Evolutionary conservation across 2,797 vertebrate genomes (phyloP).

Genomic region (Epinephelus coioides): DNA sequence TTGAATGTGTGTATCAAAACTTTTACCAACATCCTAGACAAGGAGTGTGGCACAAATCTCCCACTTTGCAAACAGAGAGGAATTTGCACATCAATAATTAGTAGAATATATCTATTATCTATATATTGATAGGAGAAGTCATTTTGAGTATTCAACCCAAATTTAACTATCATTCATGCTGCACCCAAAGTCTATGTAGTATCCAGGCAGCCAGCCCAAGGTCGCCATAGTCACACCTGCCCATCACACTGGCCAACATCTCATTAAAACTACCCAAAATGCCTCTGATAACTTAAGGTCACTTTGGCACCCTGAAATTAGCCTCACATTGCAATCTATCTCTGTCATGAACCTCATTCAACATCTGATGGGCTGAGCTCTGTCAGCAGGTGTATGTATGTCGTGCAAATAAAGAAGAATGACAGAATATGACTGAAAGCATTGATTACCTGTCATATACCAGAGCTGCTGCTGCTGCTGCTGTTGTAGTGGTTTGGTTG

Average conservation of each 20-base stretch:
- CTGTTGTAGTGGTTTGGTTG: constrained; percentile 10
- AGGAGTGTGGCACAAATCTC: background rate
- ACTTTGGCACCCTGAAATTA: constrained; percentile 39
- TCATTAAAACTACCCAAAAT: constrained; percentile 67
- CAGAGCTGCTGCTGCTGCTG: constrained; percentile 27
- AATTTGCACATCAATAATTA: constrained; percentile 10
- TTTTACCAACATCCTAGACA: background rate
- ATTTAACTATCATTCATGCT: constrained; percentile 35
- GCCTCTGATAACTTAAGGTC: constrained; percentile 52
- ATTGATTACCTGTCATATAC: constrained; percentile 69
- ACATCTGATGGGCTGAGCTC: constrained; percentile 31
- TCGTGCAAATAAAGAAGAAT: constrained; percentile 43
- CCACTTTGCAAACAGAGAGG: constrained; percentile 12
- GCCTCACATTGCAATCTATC: constrained; percentile 37
- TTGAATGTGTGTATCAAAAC: constrained; percentile 10
- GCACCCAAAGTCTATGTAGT: constrained; percentile 30
- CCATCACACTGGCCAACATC: constrained; percentile 55
- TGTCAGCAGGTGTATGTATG: constrained; percentile 41
- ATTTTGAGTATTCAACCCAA: constrained; percentile 6
- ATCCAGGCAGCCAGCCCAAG: constrained; percentile 54
- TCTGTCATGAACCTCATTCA: constrained; percentile 44
- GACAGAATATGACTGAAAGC: constrained; percentile 37
- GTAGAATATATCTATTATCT: background rate
- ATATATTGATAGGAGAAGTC: background rate
- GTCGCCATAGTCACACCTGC: constrained; percentile 57